A percentile compares a stretch with the other conserved stretches of the same genome.
Conservation (phyloP, 2,888 invertebrate species). For the Dugesia japonica region DNA sequence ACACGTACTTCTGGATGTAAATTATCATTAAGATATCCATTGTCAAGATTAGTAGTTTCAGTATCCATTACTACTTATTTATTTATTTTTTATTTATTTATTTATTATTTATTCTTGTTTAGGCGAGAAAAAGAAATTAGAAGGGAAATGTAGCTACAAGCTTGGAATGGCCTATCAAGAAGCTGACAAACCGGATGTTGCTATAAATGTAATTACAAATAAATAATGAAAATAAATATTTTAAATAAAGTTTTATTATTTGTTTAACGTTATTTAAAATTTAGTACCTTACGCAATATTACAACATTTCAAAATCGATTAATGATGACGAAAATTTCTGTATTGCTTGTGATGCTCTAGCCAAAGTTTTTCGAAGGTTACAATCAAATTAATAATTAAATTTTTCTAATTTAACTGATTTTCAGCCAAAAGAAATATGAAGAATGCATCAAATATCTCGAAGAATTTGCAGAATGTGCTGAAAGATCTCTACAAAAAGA, state of each 20-base stretch:
- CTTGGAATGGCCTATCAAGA: constrained; percentile 43
- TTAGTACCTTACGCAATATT: constrained; percentile 43
- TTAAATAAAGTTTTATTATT: background rate
- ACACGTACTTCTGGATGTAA: no score
- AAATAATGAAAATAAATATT: no score
- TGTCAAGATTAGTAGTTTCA: no score
- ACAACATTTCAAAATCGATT: constrained; percentile 40
- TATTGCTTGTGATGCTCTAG: constrained; percentile 45
- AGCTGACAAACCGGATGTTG: constrained; percentile 40
- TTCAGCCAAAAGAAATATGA: constrained; percentile 38
- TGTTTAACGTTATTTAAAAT: no score
- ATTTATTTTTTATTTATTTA: background rate
- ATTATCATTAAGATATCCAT: no score
- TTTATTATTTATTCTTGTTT: background rate
- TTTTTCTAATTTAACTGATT: background rate
- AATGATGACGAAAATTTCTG: constrained; percentile 43
- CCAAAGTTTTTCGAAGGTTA: constrained; percentile 44
- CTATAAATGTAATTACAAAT: constrained; percentile 39
- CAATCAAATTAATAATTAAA: background rate
- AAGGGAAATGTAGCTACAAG: constrained; percentile 43
- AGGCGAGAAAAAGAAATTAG: constrained; percentile 37
- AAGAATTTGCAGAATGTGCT: constrained; percentile 45
- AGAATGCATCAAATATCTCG: constrained; percentile 43
- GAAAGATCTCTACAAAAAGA: constrained; percentile 43
- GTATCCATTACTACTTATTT: no score